These are phyloP conservation scores for Orchestes rusci DNA, from an alignment of 2,888 invertebrate species.

Conservation along the genomic window DNA sequence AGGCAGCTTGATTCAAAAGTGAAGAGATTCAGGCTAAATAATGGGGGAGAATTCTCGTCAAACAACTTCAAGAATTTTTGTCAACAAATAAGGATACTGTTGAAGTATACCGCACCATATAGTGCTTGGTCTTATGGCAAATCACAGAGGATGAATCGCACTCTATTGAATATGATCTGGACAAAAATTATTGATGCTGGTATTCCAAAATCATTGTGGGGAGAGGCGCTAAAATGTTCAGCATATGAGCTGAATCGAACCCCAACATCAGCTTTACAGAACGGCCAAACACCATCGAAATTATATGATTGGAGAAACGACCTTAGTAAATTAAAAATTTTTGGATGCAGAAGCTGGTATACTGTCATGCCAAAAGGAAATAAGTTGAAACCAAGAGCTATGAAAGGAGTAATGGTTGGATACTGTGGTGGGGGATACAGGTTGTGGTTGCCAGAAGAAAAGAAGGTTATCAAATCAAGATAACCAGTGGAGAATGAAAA, in stretches of 20 bases:
- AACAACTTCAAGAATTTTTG: neutral
- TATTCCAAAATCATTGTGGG: too few relatives aligned
- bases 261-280: neutral
- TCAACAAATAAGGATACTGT: neutral
- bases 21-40: slow-evolving; percentile 1
- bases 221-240: slow-evolving; percentile 3
- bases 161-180: slow-evolving; percentile 1
- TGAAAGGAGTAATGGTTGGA: slow-evolving; percentile 1
- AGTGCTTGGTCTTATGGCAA: neutral
- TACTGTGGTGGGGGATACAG: slow-evolving; percentile 3
- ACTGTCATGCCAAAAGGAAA: slow-evolving; percentile 3
- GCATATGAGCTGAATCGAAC: slow-evolving; percentile 2
- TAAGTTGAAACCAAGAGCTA: neutral
- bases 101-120: neutral
- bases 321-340: slow-evolving; percentile 1
- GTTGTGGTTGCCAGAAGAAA: too few relatives aligned
- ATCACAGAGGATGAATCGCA: slow-evolving; percentile 2
- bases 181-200: slow-evolving; percentile 1
- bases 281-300: slow-evolving; percentile 3
- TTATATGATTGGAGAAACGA: neutral
- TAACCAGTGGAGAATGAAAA: neutral
- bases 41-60: slow-evolving; percentile 1
- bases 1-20: neutral
- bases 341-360: slow-evolving; percentile 2
- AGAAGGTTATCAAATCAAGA: neutral